A percentile compares a stretch with the other conserved stretches of the same genome.
Evolutionary conservation across 2,888 invertebrate genomes (phyloP).

Genomic region (Mesochorus sp.): DNA sequence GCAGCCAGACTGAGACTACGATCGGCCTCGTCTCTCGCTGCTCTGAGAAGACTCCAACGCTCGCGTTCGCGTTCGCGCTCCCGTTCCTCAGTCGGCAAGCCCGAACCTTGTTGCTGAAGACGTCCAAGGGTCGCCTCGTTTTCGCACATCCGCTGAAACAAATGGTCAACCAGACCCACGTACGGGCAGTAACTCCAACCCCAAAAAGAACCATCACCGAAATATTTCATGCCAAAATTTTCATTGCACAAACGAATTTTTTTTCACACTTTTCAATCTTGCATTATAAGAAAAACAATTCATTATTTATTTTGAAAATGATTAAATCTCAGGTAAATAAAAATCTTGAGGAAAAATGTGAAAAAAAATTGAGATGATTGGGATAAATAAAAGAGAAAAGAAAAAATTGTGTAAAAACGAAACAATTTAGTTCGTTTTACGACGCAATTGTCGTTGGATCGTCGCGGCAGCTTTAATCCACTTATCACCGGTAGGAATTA

Average conservation of each 20-base stretch:
- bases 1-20: slow-evolving; percentile 92
- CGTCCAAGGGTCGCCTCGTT: slow-evolving; percentile 90
- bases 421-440: slow-evolving; percentile 3
- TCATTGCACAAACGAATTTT: no score
- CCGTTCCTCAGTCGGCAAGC: slow-evolving; percentile 93
- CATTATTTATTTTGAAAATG: no score
- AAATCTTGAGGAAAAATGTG: no score
- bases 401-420: neutral
- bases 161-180: slow-evolving; percentile 78
- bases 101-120: slow-evolving; percentile 93
- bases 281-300: neutral
- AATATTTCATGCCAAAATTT: slow-evolving; percentile 60
- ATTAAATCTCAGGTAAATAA: no score
- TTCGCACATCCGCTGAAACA: slow-evolving; percentile 89
- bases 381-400: neutral
- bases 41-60: slow-evolving; percentile 92
- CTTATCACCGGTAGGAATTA: slow-evolving; percentile 65
- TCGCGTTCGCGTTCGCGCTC: slow-evolving; percentile 91
- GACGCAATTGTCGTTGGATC: slow-evolving; percentile 5
- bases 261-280: neutral
- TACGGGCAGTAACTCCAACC: slow-evolving; percentile 80
- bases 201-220: slow-evolving; percentile 73
- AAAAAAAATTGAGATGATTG: neutral
- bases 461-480: slow-evolving; percentile 69
- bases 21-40: slow-evolving; percentile 95